A percentile compares a stretch with the other conserved stretches of the same genome.
phyloP scores from a whole-genome alignment of 2,888 invertebrate species.

The Athalia rosae region DNA sequence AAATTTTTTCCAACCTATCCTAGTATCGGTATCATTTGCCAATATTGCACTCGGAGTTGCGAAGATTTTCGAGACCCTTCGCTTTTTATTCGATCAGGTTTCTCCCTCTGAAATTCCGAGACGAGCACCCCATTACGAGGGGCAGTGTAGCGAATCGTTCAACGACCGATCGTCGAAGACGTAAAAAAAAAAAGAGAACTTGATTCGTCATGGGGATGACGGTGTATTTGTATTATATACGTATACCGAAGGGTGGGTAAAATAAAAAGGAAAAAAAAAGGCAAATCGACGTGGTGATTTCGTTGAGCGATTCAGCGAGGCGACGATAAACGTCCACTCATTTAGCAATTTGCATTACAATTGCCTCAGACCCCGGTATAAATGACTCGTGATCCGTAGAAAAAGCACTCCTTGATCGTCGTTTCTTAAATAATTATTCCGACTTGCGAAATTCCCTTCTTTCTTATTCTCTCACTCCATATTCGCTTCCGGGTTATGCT shows the following conservation, averaged over 20 bases:
- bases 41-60: too few relatives aligned
- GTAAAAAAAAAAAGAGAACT: conserved; percentile 27
- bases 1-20: too few relatives aligned
- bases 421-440: neutral
- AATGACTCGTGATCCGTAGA: conserved; percentile 20
- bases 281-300: neutral
- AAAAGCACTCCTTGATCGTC: neutral
- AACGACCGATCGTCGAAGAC: conserved; percentile 36
- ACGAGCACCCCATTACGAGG: conserved; percentile 27
- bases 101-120: conserved; percentile 30
- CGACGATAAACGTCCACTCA: conserved; percentile 38
- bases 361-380: conserved; percentile 14
- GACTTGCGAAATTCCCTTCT: neutral
- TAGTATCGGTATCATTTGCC: too few relatives aligned
- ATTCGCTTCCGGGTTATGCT: neutral
- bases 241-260: neutral
- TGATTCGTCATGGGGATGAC: conserved; percentile 18
- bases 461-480: neutral
- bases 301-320: conserved; percentile 29
- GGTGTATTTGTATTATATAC: neutral
- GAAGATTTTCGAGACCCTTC: conserved; percentile 6
- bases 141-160: conserved; percentile 40
- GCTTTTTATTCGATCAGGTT: conserved; percentile 21
- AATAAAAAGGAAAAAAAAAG: neutral
- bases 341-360: conserved; percentile 38